phyloP scores from a whole-genome alignment of 2,888 invertebrate genomes.

The Pterostichus madidus region DNA sequence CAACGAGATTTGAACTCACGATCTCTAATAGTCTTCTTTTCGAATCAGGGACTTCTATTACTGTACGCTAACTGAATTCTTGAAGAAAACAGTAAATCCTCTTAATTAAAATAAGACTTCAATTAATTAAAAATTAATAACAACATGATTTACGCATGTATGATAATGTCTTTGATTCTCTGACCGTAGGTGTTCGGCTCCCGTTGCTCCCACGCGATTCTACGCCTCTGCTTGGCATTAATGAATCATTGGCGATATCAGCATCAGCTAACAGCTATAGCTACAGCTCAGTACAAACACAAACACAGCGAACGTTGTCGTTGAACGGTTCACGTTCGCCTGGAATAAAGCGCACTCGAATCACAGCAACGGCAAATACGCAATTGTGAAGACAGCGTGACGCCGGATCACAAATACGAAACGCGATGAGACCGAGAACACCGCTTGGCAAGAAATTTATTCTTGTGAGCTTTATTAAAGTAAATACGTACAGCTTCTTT shows the following conservation, averaged over 20 bases:
- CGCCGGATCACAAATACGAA: slow-evolving; percentile 1
- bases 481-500: no score
- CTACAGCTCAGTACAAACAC: no score
- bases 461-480: no score
- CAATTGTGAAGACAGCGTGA: slow-evolving; percentile 44
- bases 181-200: slow-evolving; percentile 14
- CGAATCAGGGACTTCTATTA: no score
- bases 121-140: slow-evolving; percentile 2
- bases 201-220: slow-evolving; percentile 24
- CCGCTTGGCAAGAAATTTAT: no score
- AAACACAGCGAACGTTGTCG: no score
- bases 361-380: slow-evolving; percentile 14
- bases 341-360: no score
- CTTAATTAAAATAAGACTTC: neutral
- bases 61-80: no score
- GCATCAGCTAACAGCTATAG: neutral
- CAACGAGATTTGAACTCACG: no score
- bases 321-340: no score
- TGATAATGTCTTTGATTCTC: neutral
- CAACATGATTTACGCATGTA: neutral
- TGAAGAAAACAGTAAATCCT: neutral
- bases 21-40: no score
- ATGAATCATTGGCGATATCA: slow-evolving; percentile 47
- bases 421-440: neutral
- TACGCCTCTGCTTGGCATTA: slow-evolving; percentile 19